These are phyloP conservation scores for Campopleginae sp. DNA, from an alignment of 2,888 invertebrate species.

Conservation along the genomic window DNA sequence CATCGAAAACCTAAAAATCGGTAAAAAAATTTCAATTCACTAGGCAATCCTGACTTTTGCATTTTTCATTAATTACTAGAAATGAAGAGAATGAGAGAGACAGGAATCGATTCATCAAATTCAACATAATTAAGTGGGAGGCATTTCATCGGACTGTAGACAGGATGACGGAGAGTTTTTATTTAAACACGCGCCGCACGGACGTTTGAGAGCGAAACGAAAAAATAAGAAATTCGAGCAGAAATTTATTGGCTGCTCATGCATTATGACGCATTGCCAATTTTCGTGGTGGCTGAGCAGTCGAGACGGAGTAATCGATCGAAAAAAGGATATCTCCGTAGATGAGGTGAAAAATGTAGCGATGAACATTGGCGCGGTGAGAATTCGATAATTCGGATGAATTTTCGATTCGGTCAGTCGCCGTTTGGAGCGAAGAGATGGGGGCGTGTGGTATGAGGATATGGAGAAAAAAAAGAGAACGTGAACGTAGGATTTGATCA, in stretches of 20 bases:
- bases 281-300: conserved; percentile 28
- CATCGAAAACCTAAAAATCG: background rate
- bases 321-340: background rate
- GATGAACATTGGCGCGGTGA: conserved; percentile 17
- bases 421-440: conserved; percentile 20
- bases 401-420: conserved; percentile 57
- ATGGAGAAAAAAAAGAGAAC: background rate
- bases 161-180: background rate
- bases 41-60: background rate
- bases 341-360: conserved; percentile 23
- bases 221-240: conserved; percentile 10
- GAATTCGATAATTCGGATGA: conserved; percentile 57
- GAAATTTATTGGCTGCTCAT: conserved; percentile 3
- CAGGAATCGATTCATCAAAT: background rate
- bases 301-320: conserved; percentile 29
- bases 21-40: background rate
- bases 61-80: background rate
- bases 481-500: conserved; percentile 33
- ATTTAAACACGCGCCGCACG: background rate
- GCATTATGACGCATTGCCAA: conserved; percentile 30
- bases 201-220: background rate
- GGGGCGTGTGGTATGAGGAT: background rate
- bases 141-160: conserved; percentile 11
- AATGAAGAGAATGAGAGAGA: background rate
- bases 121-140: background rate